A percentile compares a stretch with the other conserved stretches of the same genome.
Evolutionary conservation across 2,888 invertebrate genomes (phyloP).

Genomic region (Drosophila subsilvestris): DNA sequence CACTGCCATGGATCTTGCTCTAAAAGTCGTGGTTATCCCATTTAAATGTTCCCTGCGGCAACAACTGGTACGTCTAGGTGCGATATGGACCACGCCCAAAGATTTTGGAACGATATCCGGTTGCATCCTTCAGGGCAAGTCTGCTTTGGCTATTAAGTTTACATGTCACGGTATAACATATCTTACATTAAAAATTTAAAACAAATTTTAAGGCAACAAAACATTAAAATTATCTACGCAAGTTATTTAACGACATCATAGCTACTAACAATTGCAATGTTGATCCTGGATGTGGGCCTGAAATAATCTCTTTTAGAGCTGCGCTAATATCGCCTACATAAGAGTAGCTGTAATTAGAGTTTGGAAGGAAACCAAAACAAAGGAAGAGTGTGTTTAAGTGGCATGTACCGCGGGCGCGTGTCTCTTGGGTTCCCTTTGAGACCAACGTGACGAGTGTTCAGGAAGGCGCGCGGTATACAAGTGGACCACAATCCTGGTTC

Average conservation of each 20-base stretch:
- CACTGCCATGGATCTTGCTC: constrained; percentile 5
- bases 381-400: constrained; percentile 24
- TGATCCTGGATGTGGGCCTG: not conserved
- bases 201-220: constrained; percentile 2
- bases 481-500: constrained; percentile 15
- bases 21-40: constrained; percentile 13
- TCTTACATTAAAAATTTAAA: constrained; percentile 17
- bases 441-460: constrained; percentile 62
- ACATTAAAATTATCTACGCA: not conserved
- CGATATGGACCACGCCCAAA: not conserved
- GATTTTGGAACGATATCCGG: not conserved
- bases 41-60: constrained; percentile 10
- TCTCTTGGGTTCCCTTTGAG: constrained; percentile 83
- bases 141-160: constrained; percentile 11
- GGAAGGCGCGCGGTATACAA: constrained; percentile 30
- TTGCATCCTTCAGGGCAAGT: constrained; percentile 10
- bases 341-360: constrained; percentile 26
- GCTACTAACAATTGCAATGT: not conserved
- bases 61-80: constrained; percentile 19
- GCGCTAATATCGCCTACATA: not conserved
- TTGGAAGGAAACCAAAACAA: constrained; percentile 36
- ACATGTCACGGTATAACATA: constrained; percentile 14
- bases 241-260: not conserved
- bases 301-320: not conserved
- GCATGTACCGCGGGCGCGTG: constrained; percentile 71